Evolutionary conservation across 1,140 invertebrate species (phyloP).

Genomic region (Hydropsyche tenuis): DNA sequence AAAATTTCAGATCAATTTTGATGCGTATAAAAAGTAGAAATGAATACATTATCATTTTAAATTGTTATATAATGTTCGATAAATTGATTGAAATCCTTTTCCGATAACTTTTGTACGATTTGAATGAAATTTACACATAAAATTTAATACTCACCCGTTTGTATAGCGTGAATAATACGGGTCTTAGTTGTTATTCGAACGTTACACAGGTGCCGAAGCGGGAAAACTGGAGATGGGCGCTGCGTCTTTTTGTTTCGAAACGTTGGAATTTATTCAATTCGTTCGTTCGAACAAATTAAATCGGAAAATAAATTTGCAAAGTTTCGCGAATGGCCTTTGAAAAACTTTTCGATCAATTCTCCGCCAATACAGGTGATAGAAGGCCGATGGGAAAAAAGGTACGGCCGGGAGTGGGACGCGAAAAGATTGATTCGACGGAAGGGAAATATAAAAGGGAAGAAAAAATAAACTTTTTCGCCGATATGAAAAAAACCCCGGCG

Average conservation of each 20-base stretch:
- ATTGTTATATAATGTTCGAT: too few relatives aligned
- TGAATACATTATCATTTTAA: too few relatives aligned
- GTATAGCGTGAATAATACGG: too few relatives aligned
- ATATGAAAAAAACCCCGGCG: neutral
- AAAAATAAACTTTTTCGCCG: slow-evolving; percentile 10
- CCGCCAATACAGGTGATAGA: slow-evolving; percentile 25
- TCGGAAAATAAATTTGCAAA: slow-evolving; percentile 36
- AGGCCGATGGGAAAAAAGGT: neutral
- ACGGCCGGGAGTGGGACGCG: neutral
- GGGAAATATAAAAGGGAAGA: slow-evolving; percentile 2
- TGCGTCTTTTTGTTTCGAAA: slow-evolving; percentile 1
- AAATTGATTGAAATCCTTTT: too few relatives aligned
- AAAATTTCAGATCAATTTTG: too few relatives aligned
- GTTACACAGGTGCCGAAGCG: neutral
- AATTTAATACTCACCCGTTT: too few relatives aligned
- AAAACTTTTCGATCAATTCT: slow-evolving; percentile 37
- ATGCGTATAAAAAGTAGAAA: too few relatives aligned
- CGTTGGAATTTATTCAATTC: slow-evolving; percentile 29
- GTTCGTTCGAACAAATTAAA: slow-evolving; percentile 27
- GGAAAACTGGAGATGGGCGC: too few relatives aligned
- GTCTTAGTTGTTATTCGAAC: neutral
- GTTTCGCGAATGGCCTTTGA: slow-evolving; percentile 31
- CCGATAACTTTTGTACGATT: too few relatives aligned
- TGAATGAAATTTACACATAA: too few relatives aligned
- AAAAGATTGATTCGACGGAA: slow-evolving; percentile 1